These are phyloP conservation scores for Drosophila cardini DNA, from an alignment of 1,140 invertebrate genomes.

Conservation along the genomic window DNA sequence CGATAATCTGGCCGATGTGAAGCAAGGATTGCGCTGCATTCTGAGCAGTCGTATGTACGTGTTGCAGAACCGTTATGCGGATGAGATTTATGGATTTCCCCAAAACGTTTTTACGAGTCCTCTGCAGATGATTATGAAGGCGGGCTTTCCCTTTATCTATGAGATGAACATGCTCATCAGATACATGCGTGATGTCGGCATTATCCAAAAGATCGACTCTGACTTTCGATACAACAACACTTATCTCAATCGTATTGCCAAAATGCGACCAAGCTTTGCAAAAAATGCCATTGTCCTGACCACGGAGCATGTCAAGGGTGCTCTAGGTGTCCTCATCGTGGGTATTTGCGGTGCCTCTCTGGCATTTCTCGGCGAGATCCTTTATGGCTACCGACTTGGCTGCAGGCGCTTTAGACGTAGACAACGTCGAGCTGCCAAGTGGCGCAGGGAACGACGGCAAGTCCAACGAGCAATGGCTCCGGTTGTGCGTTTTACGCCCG, in stretches of 20 bases:
- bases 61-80: conserved; percentile 64
- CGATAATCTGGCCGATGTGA: conserved; percentile 79
- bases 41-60: conserved; percentile 78
- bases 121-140: conserved; percentile 85
- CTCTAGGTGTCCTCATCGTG: conserved; percentile 84
- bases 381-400: conserved; percentile 19
- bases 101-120: conserved; percentile 85
- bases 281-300: conserved; percentile 83
- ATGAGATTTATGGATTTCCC: conserved; percentile 83
- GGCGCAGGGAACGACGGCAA: conserved; percentile 50
- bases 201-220: conserved; percentile 76
- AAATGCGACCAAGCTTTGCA: conserved; percentile 67
- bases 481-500: conserved; percentile 66
- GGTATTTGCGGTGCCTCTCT: conserved; percentile 67
- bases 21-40: conserved; percentile 78
- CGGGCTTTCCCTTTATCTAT: conserved; percentile 85
- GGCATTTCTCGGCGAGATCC: conserved; percentile 58
- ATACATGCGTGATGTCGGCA: conserved; percentile 84
- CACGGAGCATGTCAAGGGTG: conserved; percentile 85
- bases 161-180: conserved; percentile 84
- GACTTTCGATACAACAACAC: conserved; percentile 80
- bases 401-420: conserved; percentile 2
- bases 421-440: neutral
- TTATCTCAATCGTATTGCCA: conserved; percentile 73
- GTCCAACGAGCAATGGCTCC: conserved; percentile 64